Conservation (phyloP, 2,113 vertebrate genomes). For the Glaucomys volans region DNA sequence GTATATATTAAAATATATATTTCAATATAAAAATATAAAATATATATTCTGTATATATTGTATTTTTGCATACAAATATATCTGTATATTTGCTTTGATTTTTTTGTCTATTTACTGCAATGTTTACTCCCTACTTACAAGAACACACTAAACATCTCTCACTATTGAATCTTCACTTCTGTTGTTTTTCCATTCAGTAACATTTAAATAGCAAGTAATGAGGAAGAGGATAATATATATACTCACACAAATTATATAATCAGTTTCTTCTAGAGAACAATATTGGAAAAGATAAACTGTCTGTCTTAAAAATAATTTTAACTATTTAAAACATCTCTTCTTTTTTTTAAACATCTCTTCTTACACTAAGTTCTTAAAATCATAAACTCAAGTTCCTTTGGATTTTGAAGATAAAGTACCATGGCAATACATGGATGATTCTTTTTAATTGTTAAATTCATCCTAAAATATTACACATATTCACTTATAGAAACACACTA, state of each 20-base stretch:
- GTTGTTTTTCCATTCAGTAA: background rate
- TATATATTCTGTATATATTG: too few relatives aligned
- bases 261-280: background rate
- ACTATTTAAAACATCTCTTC: background rate
- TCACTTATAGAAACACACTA: background rate
- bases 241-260: conserved; percentile 12
- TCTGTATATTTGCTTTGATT: background rate
- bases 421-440: background rate
- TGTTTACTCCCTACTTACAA: background rate
- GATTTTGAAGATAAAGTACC: background rate
- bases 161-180: background rate
- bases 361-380: background rate
- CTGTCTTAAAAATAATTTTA: background rate
- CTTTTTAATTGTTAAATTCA: conserved; percentile 45
- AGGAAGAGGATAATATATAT: background rate
- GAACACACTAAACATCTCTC: background rate
- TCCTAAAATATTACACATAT: background rate
- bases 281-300: background rate
- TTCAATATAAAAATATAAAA: too few relatives aligned
- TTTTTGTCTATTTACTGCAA: background rate
- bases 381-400: background rate
- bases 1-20: too few relatives aligned
- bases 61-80: too few relatives aligned
- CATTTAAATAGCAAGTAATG: background rate
- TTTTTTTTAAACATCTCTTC: background rate